phyloP scores from a whole-genome alignment of 2,888 invertebrate genomes.

The Hermaeophaga mercurialis region DNA sequence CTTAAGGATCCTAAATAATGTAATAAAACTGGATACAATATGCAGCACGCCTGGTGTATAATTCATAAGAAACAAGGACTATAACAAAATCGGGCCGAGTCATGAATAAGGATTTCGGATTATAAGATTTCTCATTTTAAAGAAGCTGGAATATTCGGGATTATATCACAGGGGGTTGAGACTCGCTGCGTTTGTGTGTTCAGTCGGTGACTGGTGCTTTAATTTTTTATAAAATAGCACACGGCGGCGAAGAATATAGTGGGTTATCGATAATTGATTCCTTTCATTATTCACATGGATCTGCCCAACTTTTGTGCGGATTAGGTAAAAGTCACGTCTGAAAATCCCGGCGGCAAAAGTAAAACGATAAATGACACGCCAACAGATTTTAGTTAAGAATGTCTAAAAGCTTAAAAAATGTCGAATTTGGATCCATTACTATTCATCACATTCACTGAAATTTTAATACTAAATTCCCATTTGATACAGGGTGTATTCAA shows the following conservation, averaged over 20 bases:
- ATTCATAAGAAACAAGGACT: slow-evolving; percentile 35
- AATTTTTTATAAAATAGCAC: not conserved
- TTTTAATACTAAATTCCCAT: too few species aligned
- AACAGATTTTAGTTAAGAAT: too few species aligned
- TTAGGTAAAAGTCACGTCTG: slow-evolving; percentile 8
- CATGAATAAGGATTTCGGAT: slow-evolving; percentile 46
- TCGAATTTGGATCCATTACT: too few species aligned
- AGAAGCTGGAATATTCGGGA: slow-evolving; percentile 36
- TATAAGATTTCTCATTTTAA: slow-evolving; percentile 43
- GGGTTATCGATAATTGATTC: slow-evolving; percentile 12
- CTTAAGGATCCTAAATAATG: slow-evolving; percentile 22
- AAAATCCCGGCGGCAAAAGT: not conserved
- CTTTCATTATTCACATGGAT: not conserved
- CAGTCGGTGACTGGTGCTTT: slow-evolving; percentile 1
- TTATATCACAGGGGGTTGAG: slow-evolving; percentile 25
- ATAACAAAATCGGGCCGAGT: slow-evolving; percentile 40
- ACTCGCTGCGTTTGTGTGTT: slow-evolving; percentile 9
- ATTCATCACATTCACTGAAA: too few species aligned
- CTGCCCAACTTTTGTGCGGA: not conserved
- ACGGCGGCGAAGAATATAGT: not conserved
- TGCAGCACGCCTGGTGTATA: slow-evolving; percentile 25
- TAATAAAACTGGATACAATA: slow-evolving; percentile 31
- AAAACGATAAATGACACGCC: too few species aligned
- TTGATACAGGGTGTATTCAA: too few species aligned
- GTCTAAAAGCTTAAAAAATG: too few species aligned